Percentiles rank a stretch among this genome's conserved stretches.
Conservation (phyloP, 2,888 invertebrate species). For the Eupithecia centaureata region DNA sequence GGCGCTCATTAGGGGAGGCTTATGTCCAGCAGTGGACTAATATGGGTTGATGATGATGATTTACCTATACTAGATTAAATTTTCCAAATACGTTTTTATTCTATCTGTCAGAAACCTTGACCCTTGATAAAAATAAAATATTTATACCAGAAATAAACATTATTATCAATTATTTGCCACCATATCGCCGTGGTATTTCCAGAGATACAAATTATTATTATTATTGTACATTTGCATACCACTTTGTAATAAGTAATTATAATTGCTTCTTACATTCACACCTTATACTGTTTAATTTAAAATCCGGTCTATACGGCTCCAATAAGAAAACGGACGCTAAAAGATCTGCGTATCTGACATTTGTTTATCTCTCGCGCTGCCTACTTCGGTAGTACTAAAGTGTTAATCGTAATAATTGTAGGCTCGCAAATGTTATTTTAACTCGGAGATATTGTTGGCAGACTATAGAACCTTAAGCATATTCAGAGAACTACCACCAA, state of each 20-base stretch:
- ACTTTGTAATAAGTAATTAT: constrained; percentile 10
- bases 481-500: background rate
- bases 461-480: background rate
- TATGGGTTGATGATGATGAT: no score
- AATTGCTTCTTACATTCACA: constrained; percentile 2
- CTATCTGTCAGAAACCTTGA: background rate
- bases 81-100: no score
- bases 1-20: no score
- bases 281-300: constrained; percentile 1
- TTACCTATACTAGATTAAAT: no score
- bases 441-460: background rate
- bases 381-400: constrained; percentile 33
- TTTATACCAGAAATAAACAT: no score
- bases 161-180: background rate
- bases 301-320: constrained; percentile 5
- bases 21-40: no score
- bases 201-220: background rate
- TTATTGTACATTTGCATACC: background rate
- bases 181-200: background rate
- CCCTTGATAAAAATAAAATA: background rate
- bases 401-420: constrained; percentile 58
- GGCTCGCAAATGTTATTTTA: constrained; percentile 39
- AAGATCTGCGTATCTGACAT: constrained; percentile 31
- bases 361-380: constrained; percentile 28
- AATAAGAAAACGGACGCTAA: background rate